Base-by-base conservation (phyloP, 2,797 vertebrate species). In the Chanos chanos region DNA sequence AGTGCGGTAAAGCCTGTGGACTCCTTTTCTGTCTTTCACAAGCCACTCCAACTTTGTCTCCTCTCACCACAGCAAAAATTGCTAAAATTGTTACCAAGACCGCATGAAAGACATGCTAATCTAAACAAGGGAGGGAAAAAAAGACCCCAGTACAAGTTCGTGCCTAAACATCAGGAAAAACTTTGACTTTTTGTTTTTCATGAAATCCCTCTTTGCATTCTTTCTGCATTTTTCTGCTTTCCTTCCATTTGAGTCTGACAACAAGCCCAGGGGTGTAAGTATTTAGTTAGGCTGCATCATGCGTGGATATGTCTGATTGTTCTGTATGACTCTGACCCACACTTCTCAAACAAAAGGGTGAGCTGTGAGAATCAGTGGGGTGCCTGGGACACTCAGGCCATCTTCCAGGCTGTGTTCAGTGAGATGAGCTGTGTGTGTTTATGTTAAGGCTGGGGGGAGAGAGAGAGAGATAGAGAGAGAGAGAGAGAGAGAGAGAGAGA, bases 271-370 rank as follows among this genome's bases (percentile, higher is more conserved):
- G 70, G 77, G 75, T 86, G 74, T 85, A 84, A 80, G 84, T 87
- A 87, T 89, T 89, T 87, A 86, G 86, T 90, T 89, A 86, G 78
- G 81, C 65, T 73, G 73, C 84, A 82, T 83, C 80, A 80, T 57
- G 74, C 83, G 72, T 81, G 81, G 78, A 77, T 74, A 79, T 72
- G 82, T 54, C 40, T 59, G 77, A 84, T 82, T 84, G 78, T 84
- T 77, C 66, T 66, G 72, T 61, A 70, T 60, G 75, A 79, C 84
- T 85, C 77, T 83, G 70, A 58, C 86, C 85, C 89, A 85, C 84
- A 87, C 88, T 75, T 78, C 83, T 84, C 77, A 82, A 80, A 82
- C 85, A 87, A 83, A 86, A 81, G 84, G 69, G 60, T 73, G 75
- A 9, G 59, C 54, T 79, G 69, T 30, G 0, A 74, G 65, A 50